A percentile compares a stretch with the other conserved stretches of the same genome.
Evolutionary conservation across 2,888 invertebrate species (phyloP).

Genomic region (Lepidochitona cinerea): DNA sequence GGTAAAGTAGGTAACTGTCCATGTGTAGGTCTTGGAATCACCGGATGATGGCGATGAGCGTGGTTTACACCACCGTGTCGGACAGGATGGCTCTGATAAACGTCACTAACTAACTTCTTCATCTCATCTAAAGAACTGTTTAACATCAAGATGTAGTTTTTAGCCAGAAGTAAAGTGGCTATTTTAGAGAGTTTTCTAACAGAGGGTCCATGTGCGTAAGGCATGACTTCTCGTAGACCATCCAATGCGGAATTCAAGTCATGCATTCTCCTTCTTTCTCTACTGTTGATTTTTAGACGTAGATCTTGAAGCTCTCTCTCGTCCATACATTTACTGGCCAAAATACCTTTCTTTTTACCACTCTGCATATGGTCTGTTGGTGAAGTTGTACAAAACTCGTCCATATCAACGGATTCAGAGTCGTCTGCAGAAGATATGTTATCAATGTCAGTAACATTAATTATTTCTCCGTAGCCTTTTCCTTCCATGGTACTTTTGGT

Average conservation of each 20-base stretch:
- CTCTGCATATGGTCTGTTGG: neutral
- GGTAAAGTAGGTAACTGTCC: constrained; percentile 11
- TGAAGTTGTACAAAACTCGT: neutral
- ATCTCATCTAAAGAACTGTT: constrained; percentile 68
- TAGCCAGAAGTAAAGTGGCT: constrained; percentile 67
- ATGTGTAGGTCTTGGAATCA: neutral
- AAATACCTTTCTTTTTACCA: neutral
- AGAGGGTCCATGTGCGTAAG: constrained; percentile 69
- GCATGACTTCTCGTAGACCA: constrained; percentile 70
- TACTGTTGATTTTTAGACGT: constrained; percentile 71
- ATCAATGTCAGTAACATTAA: constrained; percentile 7
- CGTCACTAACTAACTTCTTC: constrained; percentile 68
- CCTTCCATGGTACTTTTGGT: neutral
- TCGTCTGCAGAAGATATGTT: neutral
- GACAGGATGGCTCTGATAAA: constrained; percentile 45
- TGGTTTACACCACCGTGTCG: constrained; percentile 11
- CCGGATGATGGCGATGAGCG: neutral
- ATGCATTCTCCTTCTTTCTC: constrained; percentile 73
- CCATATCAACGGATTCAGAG: constrained; percentile 2
- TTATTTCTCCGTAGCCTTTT: neutral
- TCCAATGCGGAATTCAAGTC: constrained; percentile 72
- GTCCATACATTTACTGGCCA: constrained; percentile 34
- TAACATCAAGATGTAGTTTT: constrained; percentile 69
- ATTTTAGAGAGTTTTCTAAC: constrained; percentile 69
- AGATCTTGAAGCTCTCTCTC: constrained; percentile 64